Evolutionary conservation across 2,797 vertebrate species (phyloP).

Genomic region (Arrhamphus sclerolepis): DNA sequence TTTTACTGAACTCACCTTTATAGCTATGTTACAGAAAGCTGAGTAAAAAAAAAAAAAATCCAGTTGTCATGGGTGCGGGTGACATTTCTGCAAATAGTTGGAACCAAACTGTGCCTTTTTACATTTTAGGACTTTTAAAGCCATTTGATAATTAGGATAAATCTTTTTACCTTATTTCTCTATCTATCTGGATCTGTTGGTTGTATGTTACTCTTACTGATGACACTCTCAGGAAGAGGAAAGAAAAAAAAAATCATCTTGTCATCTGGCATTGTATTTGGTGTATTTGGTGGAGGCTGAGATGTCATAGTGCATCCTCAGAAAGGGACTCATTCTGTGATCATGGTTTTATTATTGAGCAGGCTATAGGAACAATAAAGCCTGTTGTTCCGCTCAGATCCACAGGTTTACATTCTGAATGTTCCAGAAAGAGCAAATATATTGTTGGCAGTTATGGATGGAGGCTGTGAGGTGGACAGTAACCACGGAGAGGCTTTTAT

Average conservation of each 20-base stretch:
- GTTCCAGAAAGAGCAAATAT: neutral
- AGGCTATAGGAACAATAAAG: neutral
- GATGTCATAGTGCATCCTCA: slow-evolving; percentile 15
- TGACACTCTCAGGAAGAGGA: slow-evolving; percentile 19
- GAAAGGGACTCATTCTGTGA: slow-evolving; percentile 19
- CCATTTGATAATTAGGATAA: neutral
- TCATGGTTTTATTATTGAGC: neutral
- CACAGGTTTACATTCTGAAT: slow-evolving; percentile 1
- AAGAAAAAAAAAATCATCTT: neutral
- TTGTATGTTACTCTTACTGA: too few species aligned
- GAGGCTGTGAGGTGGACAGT: neutral
- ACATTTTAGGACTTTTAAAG: neutral
- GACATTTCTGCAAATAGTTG: slow-evolving; percentile 11
- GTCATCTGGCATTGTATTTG: slow-evolving; percentile 1
- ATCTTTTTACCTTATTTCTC: slow-evolving; percentile 3
- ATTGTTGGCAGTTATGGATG: slow-evolving; percentile 6
- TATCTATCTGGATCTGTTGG: neutral
- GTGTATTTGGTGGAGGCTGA: slow-evolving; percentile 14
- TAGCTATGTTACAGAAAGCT: slow-evolving; percentile 26
- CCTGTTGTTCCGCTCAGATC: neutral
- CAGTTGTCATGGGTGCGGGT: slow-evolving; percentile 59
- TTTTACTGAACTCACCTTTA: neutral
- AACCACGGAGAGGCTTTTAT: neutral
- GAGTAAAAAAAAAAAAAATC: slow-evolving; percentile 47
- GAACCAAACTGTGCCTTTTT: slow-evolving; percentile 13